Percentiles rank a stretch among this genome's conserved stretches.
These are phyloP conservation scores for Drosophila monieri DNA, from an alignment of 2,888 invertebrate genomes.

Conservation along the genomic window DNA sequence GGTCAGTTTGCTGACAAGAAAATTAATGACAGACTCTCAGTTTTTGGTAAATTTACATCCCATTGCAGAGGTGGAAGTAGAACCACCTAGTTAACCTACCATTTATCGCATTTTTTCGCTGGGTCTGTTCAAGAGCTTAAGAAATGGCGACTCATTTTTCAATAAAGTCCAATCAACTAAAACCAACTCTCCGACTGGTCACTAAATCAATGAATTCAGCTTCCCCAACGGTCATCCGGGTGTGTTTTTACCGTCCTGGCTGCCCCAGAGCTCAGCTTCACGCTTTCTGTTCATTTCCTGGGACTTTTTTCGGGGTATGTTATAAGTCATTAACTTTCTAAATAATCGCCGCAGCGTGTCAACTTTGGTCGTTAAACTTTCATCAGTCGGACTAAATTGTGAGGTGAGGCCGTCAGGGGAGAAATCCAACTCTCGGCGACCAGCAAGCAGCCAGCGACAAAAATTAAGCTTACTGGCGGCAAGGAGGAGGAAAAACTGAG, in stretches of 20 bases:
- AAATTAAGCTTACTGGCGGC: slow-evolving; percentile 12
- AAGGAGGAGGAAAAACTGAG: slow-evolving; percentile 56
- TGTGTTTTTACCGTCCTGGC: background rate
- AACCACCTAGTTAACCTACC: slow-evolving; percentile 32
- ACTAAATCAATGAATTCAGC: slow-evolving; percentile 38
- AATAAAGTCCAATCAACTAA: slow-evolving; percentile 52
- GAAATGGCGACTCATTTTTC: slow-evolving; percentile 48
- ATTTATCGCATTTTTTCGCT: slow-evolving; percentile 38
- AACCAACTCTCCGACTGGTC: slow-evolving; percentile 46
- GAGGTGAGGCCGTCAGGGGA: slow-evolving; percentile 29
- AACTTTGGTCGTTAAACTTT: slow-evolving; percentile 80
- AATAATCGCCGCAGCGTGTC: slow-evolving; percentile 80
- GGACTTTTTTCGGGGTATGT: slow-evolving; percentile 58
- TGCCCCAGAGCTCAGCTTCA: slow-evolving; percentile 6
- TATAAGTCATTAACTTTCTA: slow-evolving; percentile 81
- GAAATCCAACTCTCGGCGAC: slow-evolving; percentile 25
- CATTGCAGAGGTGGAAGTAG: background rate
- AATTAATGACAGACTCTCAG: slow-evolving; percentile 13
- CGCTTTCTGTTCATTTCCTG: slow-evolving; percentile 12
- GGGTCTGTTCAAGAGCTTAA: slow-evolving; percentile 34
- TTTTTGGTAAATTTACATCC: slow-evolving; percentile 31
- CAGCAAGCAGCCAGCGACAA: slow-evolving; percentile 14
- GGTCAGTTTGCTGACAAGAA: slow-evolving; percentile 17
- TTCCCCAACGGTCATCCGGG: slow-evolving; percentile 10
- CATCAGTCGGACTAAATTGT: slow-evolving; percentile 61